phyloP scores from a whole-genome alignment of 2,797 vertebrate genomes.

The Furcifer pardalis region DNA sequence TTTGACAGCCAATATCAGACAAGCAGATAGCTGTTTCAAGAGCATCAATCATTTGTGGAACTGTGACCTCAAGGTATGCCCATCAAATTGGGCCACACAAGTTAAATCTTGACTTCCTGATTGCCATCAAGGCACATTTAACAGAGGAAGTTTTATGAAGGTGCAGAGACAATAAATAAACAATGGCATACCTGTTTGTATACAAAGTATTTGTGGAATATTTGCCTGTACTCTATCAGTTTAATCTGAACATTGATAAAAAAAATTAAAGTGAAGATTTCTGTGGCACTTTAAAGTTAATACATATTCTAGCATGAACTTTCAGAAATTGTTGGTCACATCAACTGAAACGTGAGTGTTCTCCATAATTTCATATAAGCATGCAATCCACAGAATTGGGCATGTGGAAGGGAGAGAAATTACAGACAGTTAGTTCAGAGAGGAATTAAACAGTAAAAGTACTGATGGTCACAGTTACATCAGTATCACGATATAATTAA shows the following conservation, averaged over 20 bases:
- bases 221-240: background rate
- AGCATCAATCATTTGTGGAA: conserved; percentile 61
- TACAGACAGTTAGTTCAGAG: too few species aligned
- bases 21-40: conserved; percentile 69
- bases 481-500: too few species aligned
- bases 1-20: conserved; percentile 58
- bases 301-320: too few species aligned
- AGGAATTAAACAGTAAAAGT: too few species aligned
- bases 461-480: too few species aligned
- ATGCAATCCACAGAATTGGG: too few species aligned
- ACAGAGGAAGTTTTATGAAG: background rate
- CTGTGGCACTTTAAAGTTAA: background rate
- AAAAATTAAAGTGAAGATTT: background rate
- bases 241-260: background rate
- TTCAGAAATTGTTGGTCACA: too few species aligned
- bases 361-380: too few species aligned
- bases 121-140: background rate
- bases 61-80: conserved; percentile 47
- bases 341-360: too few species aligned
- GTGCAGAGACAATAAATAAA: conserved; percentile 17
- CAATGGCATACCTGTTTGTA: background rate
- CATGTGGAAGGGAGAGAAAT: too few species aligned
- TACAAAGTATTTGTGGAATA: background rate
- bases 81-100: conserved; percentile 46
- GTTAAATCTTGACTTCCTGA: conserved; percentile 44